phyloP scores from a whole-genome alignment of 2,113 vertebrate species.

The Conger conger region DNA sequence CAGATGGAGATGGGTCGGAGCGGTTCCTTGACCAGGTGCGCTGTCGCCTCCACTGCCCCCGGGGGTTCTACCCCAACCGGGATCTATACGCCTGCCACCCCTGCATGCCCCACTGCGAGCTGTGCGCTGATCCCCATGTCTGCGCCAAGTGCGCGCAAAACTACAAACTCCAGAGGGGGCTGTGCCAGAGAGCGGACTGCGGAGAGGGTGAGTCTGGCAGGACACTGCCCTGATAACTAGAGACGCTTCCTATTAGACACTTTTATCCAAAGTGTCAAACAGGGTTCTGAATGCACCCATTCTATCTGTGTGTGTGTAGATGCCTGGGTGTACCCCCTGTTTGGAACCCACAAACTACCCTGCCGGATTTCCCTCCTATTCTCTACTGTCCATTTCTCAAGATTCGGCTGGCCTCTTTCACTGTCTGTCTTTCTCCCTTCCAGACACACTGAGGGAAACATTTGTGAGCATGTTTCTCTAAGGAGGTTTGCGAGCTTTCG shows the following conservation, averaged over 20 bases:
- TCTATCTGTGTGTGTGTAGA: too few species aligned
- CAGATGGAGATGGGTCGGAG: constrained; percentile 73
- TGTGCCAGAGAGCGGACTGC: constrained; percentile 65
- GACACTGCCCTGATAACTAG: neutral
- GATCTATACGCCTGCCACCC: constrained; percentile 67
- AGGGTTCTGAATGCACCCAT: too few species aligned
- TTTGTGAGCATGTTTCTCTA: neutral
- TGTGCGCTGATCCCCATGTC: constrained; percentile 68
- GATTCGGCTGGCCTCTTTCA: neutral
- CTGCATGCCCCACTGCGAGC: constrained; percentile 75
- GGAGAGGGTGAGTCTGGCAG: constrained; percentile 49
- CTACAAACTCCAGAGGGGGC: constrained; percentile 69
- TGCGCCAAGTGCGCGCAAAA: constrained; percentile 75
- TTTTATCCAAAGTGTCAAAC: too few species aligned
- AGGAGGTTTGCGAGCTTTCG: neutral
- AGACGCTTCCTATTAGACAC: too few species aligned
- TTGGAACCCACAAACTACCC: too few species aligned
- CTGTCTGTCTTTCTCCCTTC: neutral
- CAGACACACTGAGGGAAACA: too few species aligned
- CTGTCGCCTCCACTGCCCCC: constrained; percentile 72
- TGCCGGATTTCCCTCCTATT: neutral
- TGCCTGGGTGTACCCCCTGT: too few species aligned
- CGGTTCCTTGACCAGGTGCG: constrained; percentile 72
- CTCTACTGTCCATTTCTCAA: neutral
- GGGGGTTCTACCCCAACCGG: constrained; percentile 69